Base-by-base conservation (phyloP, 1,140 invertebrate genomes). In the Neoseiulus cucumeris region DNA sequence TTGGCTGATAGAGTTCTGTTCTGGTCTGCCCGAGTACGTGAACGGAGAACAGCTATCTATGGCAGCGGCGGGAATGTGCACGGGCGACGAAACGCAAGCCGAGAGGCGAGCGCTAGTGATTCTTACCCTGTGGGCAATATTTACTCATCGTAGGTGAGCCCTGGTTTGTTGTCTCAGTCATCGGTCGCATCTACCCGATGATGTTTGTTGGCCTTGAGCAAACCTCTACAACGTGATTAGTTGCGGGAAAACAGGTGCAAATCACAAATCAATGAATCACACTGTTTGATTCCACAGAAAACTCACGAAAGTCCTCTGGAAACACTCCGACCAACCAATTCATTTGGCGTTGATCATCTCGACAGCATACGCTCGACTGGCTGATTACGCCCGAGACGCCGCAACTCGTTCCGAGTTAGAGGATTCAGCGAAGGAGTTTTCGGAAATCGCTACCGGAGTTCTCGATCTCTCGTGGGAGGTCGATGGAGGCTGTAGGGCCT, bases 241-340 rank as follows among this genome's bases (percentile, higher is more conserved):
- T n/a, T n/a, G n/a, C n/a, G n/a, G n/a, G n/a, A n/a, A n/a, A n/a
- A n/a, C n/a, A n/a, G n/a, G n/a, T n/a, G n/a, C n/a, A n/a, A n/a
- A n/a, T n/a, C n/a, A n/a, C n/a, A n/a, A n/a, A n/a, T n/a, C n/a
- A n/a, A n/a, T n/a, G n/a, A n/a, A n/a, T n/a, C n/a, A n/a, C n/a
- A n/a, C n/a, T n/a, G n/a, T n/a, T n/a, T n/a, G n/a, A n/a, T n/a
- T n/a, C n/a, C n/a, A n/a, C 51, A 59, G 51, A 7, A 71, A 75
- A 64, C 67, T 79, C 29, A 75, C 75, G 0, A 76, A 76, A 65
- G 70, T 76, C 6, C 65, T 79, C 18, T 78, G 77, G 77, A 75
- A 76, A 66, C 71, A 73, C 39, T 72, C 74, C 18, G 75, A 76
- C 65, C 75, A 78, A 51, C 77, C 77, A 0, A 75, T 79, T 18